Base-by-base conservation (phyloP, 2,113 vertebrate genomes). In the Myiozetetes cayanensis region DNA sequence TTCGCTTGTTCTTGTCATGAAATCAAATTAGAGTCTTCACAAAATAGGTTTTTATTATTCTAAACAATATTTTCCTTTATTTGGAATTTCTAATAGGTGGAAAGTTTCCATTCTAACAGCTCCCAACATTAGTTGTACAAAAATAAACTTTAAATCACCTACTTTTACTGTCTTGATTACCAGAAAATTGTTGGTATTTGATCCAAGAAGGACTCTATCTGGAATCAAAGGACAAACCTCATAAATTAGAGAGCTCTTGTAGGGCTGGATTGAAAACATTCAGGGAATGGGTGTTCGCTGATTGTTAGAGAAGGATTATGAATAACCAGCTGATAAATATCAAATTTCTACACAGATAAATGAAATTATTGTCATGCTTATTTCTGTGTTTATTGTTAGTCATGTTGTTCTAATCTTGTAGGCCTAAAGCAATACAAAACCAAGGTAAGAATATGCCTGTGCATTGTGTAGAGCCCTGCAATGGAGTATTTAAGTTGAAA, bases 401-500 rank as follows among this genome's bases (percentile, higher is more conserved):
- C 18, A 80, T 3, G 2, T 44, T 53, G 6, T 31, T 76, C 39
- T 52, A 68, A 68, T 39, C 16, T 56, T 79, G 7, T 16, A n/a
- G 16, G 3, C 12, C 19, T 58, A 58, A 82, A 83, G n/a, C 24
- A 86, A 24, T 8, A 30, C 4, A 47, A 49, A 92, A 33, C 7
- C 0, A 5, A 58, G 9, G 5, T 13, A 49, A 83, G 16, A 66
- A 12, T n/a, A 24, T 14, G 4, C 4, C 14, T 7, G 5, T 21
- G 8, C 17, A 15, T 49, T 49, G 9, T 41, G 5, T 31, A 55
- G 21, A 63, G 16, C 39, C 20, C 8, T 65, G 81, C 56, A 71
- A 1, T 4, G 2, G 28, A 49, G 4, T 43, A 44, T 68, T 80
- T 66, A 17, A 35, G 4, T 21, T 53, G 20, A 31, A 44, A 90